Conservation (phyloP, 2,113 vertebrate genomes). For the Morone saxatilis region DNA sequence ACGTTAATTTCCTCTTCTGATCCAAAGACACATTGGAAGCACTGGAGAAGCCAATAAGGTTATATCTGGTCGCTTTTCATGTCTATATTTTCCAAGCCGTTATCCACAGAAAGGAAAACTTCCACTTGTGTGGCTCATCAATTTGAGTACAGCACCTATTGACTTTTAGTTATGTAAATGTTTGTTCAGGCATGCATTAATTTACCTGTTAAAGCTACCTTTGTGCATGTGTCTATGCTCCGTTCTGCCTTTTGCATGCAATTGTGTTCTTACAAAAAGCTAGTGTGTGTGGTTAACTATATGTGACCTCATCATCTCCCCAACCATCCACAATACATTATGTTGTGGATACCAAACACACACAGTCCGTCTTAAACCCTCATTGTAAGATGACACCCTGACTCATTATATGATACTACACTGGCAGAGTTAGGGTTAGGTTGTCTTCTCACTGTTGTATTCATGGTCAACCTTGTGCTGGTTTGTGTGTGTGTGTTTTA, state of each 20-base stretch:
- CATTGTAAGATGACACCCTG: background rate
- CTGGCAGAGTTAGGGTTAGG: background rate
- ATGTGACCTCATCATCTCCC: background rate
- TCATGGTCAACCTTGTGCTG: background rate
- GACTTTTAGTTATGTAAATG: background rate
- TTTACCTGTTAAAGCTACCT: background rate
- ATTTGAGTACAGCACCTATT: background rate
- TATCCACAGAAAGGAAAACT: slow-evolving; percentile 7
- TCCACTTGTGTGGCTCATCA: background rate
- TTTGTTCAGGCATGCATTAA: background rate
- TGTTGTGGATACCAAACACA: slow-evolving; percentile 20
- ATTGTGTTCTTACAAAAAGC: background rate
- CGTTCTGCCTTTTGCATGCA: background rate
- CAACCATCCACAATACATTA: background rate
- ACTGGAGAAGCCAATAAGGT: background rate
- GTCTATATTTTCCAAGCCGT: slow-evolving; percentile 3
- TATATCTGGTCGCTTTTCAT: background rate
- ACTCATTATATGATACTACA: background rate
- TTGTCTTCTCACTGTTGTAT: slow-evolving; percentile 3
- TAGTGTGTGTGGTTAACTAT: background rate
- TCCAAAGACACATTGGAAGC: background rate
- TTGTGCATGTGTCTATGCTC: background rate
- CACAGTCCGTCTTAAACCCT: background rate
- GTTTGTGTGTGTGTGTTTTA: slow-evolving; percentile 32
- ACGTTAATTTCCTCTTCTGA: background rate